Conservation (phyloP, 2,888 invertebrate species). For the Microctonus hyperodae region DNA sequence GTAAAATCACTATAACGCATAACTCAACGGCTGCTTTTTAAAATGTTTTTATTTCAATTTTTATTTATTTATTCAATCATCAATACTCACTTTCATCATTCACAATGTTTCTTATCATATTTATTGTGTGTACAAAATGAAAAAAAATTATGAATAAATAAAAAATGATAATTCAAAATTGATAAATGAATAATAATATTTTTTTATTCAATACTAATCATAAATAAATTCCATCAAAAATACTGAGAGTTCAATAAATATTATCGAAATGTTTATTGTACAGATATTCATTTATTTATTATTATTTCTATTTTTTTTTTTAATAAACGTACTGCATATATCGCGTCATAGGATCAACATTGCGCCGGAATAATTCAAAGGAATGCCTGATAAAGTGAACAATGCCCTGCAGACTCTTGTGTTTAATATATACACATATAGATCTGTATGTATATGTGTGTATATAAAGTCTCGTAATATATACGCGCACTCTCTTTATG, state of each 20-base stretch:
- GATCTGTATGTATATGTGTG: no score
- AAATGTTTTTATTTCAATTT: no score
- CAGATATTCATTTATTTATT: no score
- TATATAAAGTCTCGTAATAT: neutral
- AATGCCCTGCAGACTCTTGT: slow-evolving; percentile 6
- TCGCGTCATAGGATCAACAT: slow-evolving; percentile 2
- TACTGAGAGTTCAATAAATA: neutral
- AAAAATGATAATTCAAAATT: neutral
- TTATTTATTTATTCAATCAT: neutral
- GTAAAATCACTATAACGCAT: neutral
- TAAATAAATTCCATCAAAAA: neutral
- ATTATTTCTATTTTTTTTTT: neutral
- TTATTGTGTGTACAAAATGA: no score
- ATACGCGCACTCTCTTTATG: slow-evolving; percentile 13
- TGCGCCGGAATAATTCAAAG: slow-evolving; percentile 7
- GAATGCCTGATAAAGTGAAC: slow-evolving; percentile 15
- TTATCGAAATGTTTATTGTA: neutral
- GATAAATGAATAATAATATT: neutral
- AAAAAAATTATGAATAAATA: no score
- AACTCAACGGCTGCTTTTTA: neutral
- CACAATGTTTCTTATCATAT: no score
- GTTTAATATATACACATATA: no score
- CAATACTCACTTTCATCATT: neutral
- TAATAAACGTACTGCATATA: neutral
- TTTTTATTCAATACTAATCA: neutral